phyloP scores from a whole-genome alignment of 2,113 vertebrate species.

The Myiozetetes cayanensis region DNA sequence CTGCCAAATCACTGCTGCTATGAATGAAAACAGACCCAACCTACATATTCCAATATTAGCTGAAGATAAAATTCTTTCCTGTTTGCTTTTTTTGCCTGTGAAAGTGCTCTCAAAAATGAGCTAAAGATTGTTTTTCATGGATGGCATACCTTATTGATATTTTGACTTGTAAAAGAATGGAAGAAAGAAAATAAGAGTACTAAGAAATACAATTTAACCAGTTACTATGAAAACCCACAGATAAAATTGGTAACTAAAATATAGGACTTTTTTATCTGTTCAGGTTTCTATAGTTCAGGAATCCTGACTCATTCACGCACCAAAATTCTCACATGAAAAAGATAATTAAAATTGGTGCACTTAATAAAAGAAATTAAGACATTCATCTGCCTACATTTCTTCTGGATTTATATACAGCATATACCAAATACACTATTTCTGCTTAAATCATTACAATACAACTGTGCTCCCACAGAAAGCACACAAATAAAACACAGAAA shows the following conservation, averaged over 20 bases:
- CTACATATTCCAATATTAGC: neutral
- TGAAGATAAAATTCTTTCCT: neutral
- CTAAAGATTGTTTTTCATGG: neutral
- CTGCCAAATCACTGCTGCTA: neutral
- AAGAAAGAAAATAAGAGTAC: neutral
- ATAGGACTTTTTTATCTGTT: neutral
- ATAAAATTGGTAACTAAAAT: neutral
- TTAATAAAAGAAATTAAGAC: neutral
- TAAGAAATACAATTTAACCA: neutral
- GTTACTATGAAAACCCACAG: neutral
- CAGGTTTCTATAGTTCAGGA: neutral
- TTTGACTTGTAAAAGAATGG: neutral
- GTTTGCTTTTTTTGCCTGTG: neutral
- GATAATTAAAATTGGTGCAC: neutral
- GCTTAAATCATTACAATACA: neutral
- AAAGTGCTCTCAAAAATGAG: neutral
- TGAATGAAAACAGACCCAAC: neutral
- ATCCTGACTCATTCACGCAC: neutral
- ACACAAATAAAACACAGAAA: neutral
- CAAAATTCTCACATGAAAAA: neutral
- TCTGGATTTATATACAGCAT: neutral
- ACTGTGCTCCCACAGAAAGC: neutral
- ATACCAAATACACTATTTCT: neutral
- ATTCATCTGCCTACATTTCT: neutral
- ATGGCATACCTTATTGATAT: neutral